Conservation (phyloP, 92 coral and sea anemone genomes). For the Porites evermanni region DNA sequence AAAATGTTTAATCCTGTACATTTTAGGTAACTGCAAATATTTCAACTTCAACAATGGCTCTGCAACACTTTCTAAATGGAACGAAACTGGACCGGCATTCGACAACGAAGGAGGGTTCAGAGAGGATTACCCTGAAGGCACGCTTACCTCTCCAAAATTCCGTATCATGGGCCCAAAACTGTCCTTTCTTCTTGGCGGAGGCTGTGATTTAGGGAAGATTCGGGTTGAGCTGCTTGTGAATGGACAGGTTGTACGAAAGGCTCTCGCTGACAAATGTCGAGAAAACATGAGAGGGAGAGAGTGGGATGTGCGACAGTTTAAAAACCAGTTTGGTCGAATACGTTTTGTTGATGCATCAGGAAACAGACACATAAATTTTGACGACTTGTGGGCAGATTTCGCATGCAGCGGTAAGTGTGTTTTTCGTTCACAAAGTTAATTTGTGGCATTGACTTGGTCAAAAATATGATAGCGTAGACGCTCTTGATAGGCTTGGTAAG, state of each 20-base stretch:
- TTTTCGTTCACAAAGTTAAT: background rate
- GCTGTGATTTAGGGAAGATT: slow-evolving; percentile 64
- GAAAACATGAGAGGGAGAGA: slow-evolving; percentile 63
- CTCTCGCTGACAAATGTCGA: slow-evolving; percentile 55
- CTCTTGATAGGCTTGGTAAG: too few species aligned
- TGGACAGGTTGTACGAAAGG: slow-evolving; percentile 41
- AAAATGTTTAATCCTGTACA: background rate
- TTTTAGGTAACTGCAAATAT: slow-evolving; percentile 25
- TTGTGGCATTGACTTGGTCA: too few species aligned
- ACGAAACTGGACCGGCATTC: slow-evolving; percentile 65
- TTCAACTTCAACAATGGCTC: slow-evolving; percentile 67
- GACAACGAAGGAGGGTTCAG: slow-evolving; percentile 54
- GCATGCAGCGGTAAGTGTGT: slow-evolving; percentile 47
- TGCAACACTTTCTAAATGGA: slow-evolving; percentile 44
- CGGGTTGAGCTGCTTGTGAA: slow-evolving; percentile 69
- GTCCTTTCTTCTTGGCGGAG: slow-evolving; percentile 73
- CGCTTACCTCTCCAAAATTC: slow-evolving; percentile 70
- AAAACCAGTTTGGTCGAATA: slow-evolving; percentile 44
- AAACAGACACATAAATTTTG: slow-evolving; percentile 70
- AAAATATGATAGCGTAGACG: too few species aligned
- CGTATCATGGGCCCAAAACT: slow-evolving; percentile 62
- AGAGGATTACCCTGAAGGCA: slow-evolving; percentile 57
- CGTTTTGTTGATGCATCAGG: slow-evolving; percentile 70
- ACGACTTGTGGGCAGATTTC: slow-evolving; percentile 71
- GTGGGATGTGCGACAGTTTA: slow-evolving; percentile 52